Evolutionary conservation across 2,888 invertebrate genomes (phyloP), one percentile per base, ranked within the genome.

Genomic region (Cataglyphis altisquamis): DNA sequence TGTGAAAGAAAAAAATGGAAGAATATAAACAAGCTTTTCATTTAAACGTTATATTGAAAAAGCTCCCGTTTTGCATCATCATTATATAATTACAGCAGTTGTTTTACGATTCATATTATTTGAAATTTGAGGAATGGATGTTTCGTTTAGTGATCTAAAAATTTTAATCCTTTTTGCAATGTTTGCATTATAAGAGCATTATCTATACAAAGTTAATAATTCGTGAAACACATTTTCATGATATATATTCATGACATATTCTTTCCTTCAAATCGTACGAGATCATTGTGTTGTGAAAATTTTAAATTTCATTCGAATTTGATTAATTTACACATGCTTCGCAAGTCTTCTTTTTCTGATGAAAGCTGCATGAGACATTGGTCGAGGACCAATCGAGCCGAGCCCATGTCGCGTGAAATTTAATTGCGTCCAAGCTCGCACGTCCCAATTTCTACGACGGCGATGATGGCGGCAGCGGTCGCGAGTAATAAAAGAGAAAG

Each of bases 351-450:
- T 32, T 41, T 45, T 41, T 68, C 18, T 15, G 32, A 57, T 41
- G 12, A 8, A 72, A 18, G 29, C 10, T n/a, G 39, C 15, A 21
- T 5, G 32, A 32, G 45, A 55, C 25, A 32, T 29, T 15, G 52
- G 25, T 70, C 36, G 52, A 68, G 66, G 70, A 67, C 45, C 86
- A 73, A 82, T 88, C 83, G 66, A 84, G 77, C 84, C 85, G 80
- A 18, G 84, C 86, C 75, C 81, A 66, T 89, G 78, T 86, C 72
- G 88, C 87, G 88, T 90, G 85, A 90, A 90, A 92, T 92, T 92
- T 91, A 91, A 92, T 92, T 91, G 89, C 86, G 73, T 57, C 55
- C 64, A 21, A 21, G 21, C 21, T 70, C 75, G n/a, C 70, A 77
- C 57, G 80, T 60, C 18, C 52, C 70, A 70, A 83, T 84, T 84